Evolutionary conservation across 1,140 invertebrate genomes (phyloP).

Genomic region (Solen grandis): DNA sequence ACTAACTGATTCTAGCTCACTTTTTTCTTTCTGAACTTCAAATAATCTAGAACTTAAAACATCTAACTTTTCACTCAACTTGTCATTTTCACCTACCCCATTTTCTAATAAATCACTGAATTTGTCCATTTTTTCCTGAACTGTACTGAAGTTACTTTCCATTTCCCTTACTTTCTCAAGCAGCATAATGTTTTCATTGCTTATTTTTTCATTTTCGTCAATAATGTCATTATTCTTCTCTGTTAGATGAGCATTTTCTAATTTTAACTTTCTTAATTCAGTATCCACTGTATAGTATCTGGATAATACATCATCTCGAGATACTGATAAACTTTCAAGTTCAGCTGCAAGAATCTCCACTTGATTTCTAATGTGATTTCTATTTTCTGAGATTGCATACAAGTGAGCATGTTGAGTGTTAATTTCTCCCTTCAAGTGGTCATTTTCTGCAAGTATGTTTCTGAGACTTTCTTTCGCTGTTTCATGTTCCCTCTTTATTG

Average conservation of each 20-base stretch:
- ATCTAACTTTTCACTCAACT: constrained; percentile 21
- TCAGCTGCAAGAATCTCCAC: constrained; percentile 53
- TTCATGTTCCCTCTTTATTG: not conserved
- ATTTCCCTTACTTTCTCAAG: constrained; percentile 36
- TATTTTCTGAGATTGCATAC: constrained; percentile 28
- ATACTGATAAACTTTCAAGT: constrained; percentile 40
- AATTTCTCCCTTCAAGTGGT: constrained; percentile 13
- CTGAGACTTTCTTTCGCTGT: not conserved
- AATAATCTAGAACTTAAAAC: constrained; percentile 7
- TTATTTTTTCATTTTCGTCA: not conserved
- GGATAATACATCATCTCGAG: no score
- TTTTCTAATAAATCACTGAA: constrained; percentile 28
- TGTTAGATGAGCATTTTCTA: constrained; percentile 46
- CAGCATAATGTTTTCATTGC: not conserved
- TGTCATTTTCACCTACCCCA: constrained; percentile 26
- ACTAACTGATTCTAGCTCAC: constrained; percentile 10
- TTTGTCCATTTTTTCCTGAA: constrained; percentile 19
- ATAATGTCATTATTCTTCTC: constrained; percentile 39
- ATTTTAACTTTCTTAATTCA: constrained; percentile 35
- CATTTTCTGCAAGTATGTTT: not conserved
- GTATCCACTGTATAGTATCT: no score
- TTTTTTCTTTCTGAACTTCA: constrained; percentile 32
- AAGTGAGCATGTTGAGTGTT: constrained; percentile 3
- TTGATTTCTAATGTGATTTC: constrained; percentile 42
- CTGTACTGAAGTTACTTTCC: not conserved